Conservation (phyloP, 2,888 invertebrate genomes). For the Hoplodrina ambigua region DNA sequence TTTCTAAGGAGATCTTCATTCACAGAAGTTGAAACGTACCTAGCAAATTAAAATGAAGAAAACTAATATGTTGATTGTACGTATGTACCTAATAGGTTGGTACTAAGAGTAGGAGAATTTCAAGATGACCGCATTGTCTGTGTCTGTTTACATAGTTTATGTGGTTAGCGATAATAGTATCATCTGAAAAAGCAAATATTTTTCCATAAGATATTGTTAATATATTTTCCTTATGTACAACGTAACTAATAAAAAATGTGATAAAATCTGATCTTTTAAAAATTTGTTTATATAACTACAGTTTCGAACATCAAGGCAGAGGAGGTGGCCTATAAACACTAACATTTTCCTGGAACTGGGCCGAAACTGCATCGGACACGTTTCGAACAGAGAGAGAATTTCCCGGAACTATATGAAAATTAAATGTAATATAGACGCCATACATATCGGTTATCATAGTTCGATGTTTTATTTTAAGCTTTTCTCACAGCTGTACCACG, state of each 20-base stretch:
- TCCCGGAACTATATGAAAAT: neutral
- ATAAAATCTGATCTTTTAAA: no score
- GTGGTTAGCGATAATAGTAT: slow-evolving; percentile 17
- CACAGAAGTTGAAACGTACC: neutral
- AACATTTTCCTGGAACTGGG: neutral
- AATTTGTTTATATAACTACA: no score
- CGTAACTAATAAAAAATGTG: neutral
- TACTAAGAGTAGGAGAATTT: slow-evolving; percentile 7
- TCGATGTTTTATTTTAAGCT: slow-evolving; percentile 19
- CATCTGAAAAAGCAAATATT: slow-evolving; percentile 6
- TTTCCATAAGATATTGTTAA: neutral
- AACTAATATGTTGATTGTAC: neutral
- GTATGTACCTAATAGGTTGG: neutral
- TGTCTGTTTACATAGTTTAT: slow-evolving; percentile 24
- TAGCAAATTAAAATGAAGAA: neutral
- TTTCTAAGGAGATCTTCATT: neutral
- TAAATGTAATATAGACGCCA: neutral
- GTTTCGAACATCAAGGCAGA: no score
- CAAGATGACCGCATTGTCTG: slow-evolving; percentile 39
- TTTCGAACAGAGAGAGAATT: neutral
- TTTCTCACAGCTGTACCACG: slow-evolving; percentile 23
- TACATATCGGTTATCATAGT: slow-evolving; percentile 7
- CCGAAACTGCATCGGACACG: neutral
- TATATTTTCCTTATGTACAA: neutral
- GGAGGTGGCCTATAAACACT: neutral